Percentiles rank a stretch among this genome's conserved stretches.
phyloP scores from a whole-genome alignment of 2,113 vertebrate genomes.

The Potamarius usumacintae region DNA sequence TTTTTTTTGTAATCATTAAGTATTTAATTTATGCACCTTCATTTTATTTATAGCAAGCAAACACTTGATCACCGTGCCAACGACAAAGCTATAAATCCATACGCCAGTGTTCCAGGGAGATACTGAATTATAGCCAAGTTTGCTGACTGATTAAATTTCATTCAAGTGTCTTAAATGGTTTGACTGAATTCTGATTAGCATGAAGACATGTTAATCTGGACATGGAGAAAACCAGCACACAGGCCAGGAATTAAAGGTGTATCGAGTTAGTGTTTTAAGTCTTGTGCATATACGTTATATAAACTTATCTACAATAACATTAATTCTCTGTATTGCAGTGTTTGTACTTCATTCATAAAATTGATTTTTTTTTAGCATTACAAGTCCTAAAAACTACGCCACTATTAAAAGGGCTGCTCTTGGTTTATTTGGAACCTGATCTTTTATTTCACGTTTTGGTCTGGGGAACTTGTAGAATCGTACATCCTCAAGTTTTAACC shows the following conservation, averaged over 20 bases:
- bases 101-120: constrained; percentile 75
- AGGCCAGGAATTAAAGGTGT: constrained; percentile 32
- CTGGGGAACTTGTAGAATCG: constrained; percentile 64
- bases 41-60: constrained; percentile 85
- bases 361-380: constrained; percentile 53
- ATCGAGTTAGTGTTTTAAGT: constrained; percentile 66
- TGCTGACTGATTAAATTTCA: neutral
- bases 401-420: constrained; percentile 35
- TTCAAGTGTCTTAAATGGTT: neutral
- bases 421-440: constrained; percentile 58
- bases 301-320: constrained; percentile 57
- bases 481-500: neutral
- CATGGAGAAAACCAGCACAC: neutral
- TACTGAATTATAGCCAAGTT: constrained; percentile 48
- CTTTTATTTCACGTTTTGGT: constrained; percentile 70
- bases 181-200: neutral
- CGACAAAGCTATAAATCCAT: constrained; percentile 70
- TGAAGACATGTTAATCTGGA: neutral
- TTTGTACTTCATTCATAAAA: constrained; percentile 56
- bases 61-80: constrained; percentile 87
- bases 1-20: constrained; percentile 61
- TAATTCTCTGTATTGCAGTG: constrained; percentile 46
- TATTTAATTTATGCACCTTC: constrained; percentile 70
- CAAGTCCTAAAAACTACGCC: constrained; percentile 10
- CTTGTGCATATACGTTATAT: constrained; percentile 63